Evolutionary conservation across 2,113 vertebrate species (phyloP).

Genomic region (Thunnus maccoyii): DNA sequence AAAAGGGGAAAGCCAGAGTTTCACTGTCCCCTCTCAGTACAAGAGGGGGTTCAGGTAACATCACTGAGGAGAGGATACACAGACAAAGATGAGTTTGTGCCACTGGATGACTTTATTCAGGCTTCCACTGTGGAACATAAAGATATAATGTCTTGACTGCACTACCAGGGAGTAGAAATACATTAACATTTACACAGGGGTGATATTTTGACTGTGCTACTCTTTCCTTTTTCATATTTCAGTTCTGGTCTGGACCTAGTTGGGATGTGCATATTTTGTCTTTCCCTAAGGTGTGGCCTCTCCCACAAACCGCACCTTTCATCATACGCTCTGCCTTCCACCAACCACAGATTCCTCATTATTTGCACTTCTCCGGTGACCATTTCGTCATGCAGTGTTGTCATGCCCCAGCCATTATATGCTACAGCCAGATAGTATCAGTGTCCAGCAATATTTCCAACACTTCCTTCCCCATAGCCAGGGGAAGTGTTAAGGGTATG

Average conservation of each 20-base stretch:
- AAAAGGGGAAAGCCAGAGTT: neutral
- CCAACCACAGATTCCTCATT: constrained; percentile 46
- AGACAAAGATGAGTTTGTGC: constrained; percentile 43
- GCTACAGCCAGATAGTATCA: constrained; percentile 63
- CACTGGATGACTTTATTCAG: constrained; percentile 31
- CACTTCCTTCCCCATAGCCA: constrained; percentile 67
- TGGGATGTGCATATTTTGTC: constrained; percentile 52
- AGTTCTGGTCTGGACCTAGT: constrained; percentile 21
- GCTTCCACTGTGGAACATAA: constrained; percentile 19
- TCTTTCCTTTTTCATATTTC: constrained; percentile 29
- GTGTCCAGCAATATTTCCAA: constrained; percentile 73
- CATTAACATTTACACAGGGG: constrained; percentile 43
- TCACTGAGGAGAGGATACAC: constrained; percentile 17
- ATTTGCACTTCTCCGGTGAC: constrained; percentile 65
- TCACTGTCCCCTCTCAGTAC: constrained; percentile 9
- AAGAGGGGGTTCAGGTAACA: constrained; percentile 27
- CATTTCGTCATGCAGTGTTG: constrained; percentile 56
- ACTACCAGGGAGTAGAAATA: constrained; percentile 36
- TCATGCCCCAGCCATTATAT: constrained; percentile 54
- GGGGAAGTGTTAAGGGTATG: constrained; percentile 77
- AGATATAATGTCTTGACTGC: constrained; percentile 10
- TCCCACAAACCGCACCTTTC: constrained; percentile 38
- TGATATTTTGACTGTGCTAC: constrained; percentile 23
- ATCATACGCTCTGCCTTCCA: constrained; percentile 40
- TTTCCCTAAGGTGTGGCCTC: constrained; percentile 50